A percentile compares a stretch with the other conserved stretches of the same genome.
Conservation (phyloP, 2,797 vertebrate species). For the Nannoperca australis region DNA sequence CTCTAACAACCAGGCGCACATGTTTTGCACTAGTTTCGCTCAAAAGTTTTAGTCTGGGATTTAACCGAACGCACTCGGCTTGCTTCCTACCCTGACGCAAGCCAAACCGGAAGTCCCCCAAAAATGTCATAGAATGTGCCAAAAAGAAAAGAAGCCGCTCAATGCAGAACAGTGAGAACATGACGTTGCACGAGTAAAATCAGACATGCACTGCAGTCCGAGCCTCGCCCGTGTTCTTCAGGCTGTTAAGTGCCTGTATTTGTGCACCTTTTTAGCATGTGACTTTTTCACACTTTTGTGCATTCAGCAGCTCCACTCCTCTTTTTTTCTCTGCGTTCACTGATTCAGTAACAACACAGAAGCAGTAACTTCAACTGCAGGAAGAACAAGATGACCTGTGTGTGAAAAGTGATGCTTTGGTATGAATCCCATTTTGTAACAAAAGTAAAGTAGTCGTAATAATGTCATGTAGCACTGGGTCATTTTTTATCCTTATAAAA, state of each 20-base stretch:
- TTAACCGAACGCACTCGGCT: background rate
- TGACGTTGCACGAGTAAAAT: too few relatives aligned
- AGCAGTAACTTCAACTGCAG: background rate
- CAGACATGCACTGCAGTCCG: background rate
- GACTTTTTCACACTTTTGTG: too few relatives aligned
- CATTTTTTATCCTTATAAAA: background rate
- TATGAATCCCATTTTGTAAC: too few relatives aligned
- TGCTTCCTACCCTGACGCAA: background rate
- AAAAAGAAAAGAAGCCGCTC: background rate
- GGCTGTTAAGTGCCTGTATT: background rate
- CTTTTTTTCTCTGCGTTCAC: too few relatives aligned
- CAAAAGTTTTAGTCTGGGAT: background rate
- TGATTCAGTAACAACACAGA: too few relatives aligned
- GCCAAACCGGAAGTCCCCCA: background rate
- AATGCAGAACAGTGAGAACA: background rate
- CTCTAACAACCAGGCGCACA: background rate
- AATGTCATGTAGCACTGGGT: background rate
- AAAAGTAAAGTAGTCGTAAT: background rate
- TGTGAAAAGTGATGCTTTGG: background rate
- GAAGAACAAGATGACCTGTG: background rate
- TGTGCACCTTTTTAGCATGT: background rate
- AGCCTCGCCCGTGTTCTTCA: background rate
- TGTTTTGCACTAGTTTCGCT: background rate
- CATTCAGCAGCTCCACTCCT: too few relatives aligned
- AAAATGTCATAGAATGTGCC: background rate